Evolutionary conservation across 2,888 invertebrate species (phyloP).

Genomic region (Macropis europaea): DNA sequence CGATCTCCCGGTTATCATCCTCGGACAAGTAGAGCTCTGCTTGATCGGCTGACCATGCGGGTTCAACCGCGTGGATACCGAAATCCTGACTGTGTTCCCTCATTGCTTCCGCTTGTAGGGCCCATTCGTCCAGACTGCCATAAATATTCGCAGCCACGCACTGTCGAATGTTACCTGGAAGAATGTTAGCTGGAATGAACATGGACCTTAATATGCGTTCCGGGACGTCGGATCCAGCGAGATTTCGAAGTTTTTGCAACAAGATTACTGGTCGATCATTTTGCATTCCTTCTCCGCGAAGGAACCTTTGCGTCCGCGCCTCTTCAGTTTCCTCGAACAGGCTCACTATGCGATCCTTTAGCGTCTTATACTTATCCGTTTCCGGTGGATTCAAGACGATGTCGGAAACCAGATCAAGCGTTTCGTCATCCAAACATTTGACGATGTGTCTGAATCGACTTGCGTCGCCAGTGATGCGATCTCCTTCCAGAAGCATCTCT

Average conservation of each 20-base stretch:
- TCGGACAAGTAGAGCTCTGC: no score
- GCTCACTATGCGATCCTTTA: background rate
- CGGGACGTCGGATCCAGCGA: no score
- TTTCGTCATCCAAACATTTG: background rate
- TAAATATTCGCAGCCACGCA: no score
- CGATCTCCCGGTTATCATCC: no score
- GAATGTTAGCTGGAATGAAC: no score
- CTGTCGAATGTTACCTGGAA: no score
- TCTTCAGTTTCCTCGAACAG: background rate
- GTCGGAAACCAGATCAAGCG: background rate
- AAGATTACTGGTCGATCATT: background rate
- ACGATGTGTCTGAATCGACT: background rate
- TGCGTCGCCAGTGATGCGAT: background rate
- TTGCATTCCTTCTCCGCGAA: background rate
- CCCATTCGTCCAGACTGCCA: no score
- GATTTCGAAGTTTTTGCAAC: background rate
- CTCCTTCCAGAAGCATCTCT: background rate
- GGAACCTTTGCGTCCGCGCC: background rate
- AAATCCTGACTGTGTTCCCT: no score
- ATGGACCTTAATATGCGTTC: no score
- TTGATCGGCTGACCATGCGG: no score
- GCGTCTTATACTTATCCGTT: background rate
- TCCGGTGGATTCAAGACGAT: background rate
- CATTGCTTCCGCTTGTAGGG: no score
- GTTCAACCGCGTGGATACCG: no score